phyloP scores from a whole-genome alignment of 2,888 invertebrate genomes.

The Sinelater perroti region DNA sequence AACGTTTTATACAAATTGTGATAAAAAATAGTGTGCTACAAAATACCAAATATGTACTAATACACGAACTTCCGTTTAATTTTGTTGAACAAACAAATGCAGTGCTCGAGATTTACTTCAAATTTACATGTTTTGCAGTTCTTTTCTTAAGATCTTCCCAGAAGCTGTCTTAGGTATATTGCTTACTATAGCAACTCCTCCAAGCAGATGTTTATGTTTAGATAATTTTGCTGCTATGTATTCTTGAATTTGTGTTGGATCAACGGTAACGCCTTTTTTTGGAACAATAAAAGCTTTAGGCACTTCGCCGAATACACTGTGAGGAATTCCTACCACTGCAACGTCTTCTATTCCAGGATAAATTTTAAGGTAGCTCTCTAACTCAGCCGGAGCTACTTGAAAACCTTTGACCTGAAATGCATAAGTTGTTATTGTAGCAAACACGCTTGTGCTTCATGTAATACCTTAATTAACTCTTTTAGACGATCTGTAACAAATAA shows the following conservation, averaged over 20 bases:
- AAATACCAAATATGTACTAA: no score
- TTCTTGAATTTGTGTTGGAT: slow-evolving; percentile 65
- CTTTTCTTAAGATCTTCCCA: slow-evolving; percentile 76
- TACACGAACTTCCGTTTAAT: no score
- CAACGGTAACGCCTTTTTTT: slow-evolving; percentile 58
- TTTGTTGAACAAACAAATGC: no score
- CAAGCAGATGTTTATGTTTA: slow-evolving; percentile 75
- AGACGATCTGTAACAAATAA: slow-evolving; percentile 78
- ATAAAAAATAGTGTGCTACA: no score
- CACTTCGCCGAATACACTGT: slow-evolving; percentile 72
- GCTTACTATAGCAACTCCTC: slow-evolving; percentile 71
- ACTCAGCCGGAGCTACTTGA: slow-evolving; percentile 86
- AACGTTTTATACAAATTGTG: no score
- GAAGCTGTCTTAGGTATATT: slow-evolving; percentile 78
- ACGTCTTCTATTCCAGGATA: slow-evolving; percentile 80
- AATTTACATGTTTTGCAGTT: slow-evolving; percentile 1
- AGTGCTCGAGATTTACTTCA: no score
- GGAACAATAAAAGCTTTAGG: slow-evolving; percentile 77
- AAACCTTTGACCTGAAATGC: slow-evolving; percentile 67
- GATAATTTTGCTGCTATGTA: slow-evolving; percentile 75
- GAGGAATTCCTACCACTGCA: slow-evolving; percentile 80
- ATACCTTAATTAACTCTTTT: slow-evolving; percentile 81
- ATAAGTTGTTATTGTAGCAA: background rate
- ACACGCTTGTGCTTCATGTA: background rate
- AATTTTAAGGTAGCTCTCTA: slow-evolving; percentile 75